Base-by-base conservation (phyloP, 2,113 vertebrate species). In the Jaculus jaculus region DNA sequence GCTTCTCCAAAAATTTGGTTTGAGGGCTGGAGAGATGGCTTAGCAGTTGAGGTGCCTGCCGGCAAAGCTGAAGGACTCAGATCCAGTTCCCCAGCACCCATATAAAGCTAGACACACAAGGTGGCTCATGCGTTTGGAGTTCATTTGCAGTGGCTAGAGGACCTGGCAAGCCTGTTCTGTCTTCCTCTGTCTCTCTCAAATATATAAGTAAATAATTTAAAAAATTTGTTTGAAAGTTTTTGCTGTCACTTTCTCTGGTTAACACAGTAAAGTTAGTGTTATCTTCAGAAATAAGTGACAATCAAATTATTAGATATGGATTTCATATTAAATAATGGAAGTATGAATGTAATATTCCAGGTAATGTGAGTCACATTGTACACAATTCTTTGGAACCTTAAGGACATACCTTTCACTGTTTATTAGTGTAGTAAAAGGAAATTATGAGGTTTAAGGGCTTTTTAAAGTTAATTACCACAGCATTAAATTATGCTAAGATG, bases 391-490 rank as follows among this genome's bases (percentile, higher is more conserved):
- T 68, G 80, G 71, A 61, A 86, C 69, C n/a, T 26, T 17, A 5
- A 80, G n/a, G 30, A 34, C 16, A 5, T 71, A 12, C 34, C 28
- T 73, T 91, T 78, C 58, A 32, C 23, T 23, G 9, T 74, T 58
- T 81, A 87, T 77, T 93, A 87, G 32, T 77, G 5, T 69, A 66
- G 10, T 63, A 73, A 94, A 90, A 79, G 58, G 63, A 79, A 74
- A 77, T 84, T 11, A 24, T 24, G 39, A 82, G 51, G 24, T 32
- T 84, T 93, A 87, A 89, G 47, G 81, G 39, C 66, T 91, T 88
- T 83, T 92, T 92, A 86, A 95, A 87, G 34, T 87, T 96, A 87
- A 95, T 18, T 79, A 66, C 5, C 26, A 89, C 32, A 68, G 61
- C 47, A 73, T 81, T 66, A 88, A 86, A 60, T 89, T 83, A 77